Evolutionary conservation across 2,797 vertebrate genomes (phyloP), one percentile per base, ranked within the genome.

Genomic region (Anguilla anguilla): DNA sequence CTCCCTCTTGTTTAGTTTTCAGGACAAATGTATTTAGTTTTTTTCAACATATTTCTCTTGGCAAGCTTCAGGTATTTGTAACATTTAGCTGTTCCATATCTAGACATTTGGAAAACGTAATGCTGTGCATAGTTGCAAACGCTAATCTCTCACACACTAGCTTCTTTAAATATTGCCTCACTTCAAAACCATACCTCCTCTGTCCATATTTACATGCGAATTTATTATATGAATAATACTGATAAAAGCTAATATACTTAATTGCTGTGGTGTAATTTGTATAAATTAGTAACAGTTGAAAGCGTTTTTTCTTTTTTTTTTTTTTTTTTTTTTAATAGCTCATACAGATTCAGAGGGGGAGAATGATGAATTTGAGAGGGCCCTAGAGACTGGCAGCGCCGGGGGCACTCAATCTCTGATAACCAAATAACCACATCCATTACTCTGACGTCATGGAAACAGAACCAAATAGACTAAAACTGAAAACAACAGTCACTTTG

Each of bases 381-480:
- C 35, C 15, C 74, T 79, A 17, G 35, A 79, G 74, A 79, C 74
- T 6, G 13, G n/a, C 17, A 11, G 35, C 22, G 64, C 64, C 9
- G 0, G 39, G 9, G 72, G 72, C 28, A 46, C 39, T 46, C 28
- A 4, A 6, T 39, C 74, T 79, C 74, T 6, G 35, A 79, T 79
- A 7, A 46, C 31, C 35, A 79, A 79, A 79, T 43, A 43, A 39
- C 74, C 35, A 79, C 74, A 43, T 79, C 35, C 35, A 79, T 43
- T 19, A 43, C 35, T 46, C 74, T 67, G 35, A 39, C 74, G 74
- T 79, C 31, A 79, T 79, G 74, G 74, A 79, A 79, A 79, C 74
- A 43, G 35, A 79, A 43, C 35, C 72, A 74, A 39, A 10, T 13
- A 39, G 35, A 31, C 35, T 79, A 43, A 39, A 46, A 79, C 35